phyloP scores from a whole-genome alignment of 2,113 vertebrate genomes.

The Anseranas semipalmata region DNA sequence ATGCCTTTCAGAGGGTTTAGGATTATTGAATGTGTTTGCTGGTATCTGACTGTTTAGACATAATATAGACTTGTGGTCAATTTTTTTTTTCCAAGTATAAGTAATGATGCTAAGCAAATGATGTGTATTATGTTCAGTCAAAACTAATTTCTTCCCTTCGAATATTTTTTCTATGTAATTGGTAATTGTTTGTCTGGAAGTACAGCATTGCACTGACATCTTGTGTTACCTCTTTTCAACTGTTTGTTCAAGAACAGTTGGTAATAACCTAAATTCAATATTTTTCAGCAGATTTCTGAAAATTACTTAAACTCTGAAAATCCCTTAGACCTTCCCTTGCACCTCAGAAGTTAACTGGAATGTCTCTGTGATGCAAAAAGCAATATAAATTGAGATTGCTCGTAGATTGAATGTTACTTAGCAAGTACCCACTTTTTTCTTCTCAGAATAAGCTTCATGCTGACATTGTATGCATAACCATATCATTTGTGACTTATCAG shows the following conservation, averaged over 20 bases:
- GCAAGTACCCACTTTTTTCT: not conserved
- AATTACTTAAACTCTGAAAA: not conserved
- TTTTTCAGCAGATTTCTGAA: not conserved
- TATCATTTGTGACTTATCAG: not conserved
- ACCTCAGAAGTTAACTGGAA: not conserved
- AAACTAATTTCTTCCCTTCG: not conserved
- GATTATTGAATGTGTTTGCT: not conserved
- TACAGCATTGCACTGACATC: not conserved
- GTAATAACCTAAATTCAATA: not conserved
- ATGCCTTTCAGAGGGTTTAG: not conserved
- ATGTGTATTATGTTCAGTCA: not conserved
- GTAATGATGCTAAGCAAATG: not conserved
- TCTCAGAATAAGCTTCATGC: not conserved
- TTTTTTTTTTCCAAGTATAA: not conserved
- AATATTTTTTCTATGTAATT: not conserved
- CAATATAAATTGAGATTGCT: not conserved
- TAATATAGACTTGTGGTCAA: not conserved
- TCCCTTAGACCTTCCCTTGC: not conserved
- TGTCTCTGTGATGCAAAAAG: not conserved
- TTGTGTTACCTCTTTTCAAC: not conserved
- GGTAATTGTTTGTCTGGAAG: not conserved
- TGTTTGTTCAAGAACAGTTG: not conserved
- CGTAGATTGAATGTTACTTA: not conserved
- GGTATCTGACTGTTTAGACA: not conserved
- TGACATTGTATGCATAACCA: not conserved